Conservation (phyloP, 2,888 invertebrate genomes). For the Drosophila imparisetae region DNA sequence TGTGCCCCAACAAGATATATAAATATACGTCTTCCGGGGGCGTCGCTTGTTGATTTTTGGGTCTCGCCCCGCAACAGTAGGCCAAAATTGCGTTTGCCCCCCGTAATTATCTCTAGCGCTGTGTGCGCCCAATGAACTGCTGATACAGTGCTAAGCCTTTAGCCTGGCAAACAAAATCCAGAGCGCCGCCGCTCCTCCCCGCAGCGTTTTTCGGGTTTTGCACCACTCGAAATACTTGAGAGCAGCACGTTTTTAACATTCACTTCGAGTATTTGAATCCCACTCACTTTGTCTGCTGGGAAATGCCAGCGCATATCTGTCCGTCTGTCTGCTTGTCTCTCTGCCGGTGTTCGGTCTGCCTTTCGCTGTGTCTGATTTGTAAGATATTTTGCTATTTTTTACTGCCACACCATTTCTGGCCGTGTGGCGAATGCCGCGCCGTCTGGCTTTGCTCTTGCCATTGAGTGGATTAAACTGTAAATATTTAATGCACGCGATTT, state of each 20-base stretch:
- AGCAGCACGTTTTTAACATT: constrained; percentile 68
- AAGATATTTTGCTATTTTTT: constrained; percentile 79
- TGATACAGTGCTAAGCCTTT: constrained; percentile 63
- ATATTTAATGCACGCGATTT: constrained; percentile 77
- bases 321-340: constrained; percentile 34
- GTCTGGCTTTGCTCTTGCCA: constrained; percentile 68
- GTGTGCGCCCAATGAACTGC: constrained; percentile 59
- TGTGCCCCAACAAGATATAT: constrained; percentile 22
- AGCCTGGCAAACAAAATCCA: constrained; percentile 2
- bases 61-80: constrained; percentile 26
- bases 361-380: constrained; percentile 70
- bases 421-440: constrained; percentile 38
- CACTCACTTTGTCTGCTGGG: constrained; percentile 56
- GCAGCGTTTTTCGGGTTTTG: constrained; percentile 21
- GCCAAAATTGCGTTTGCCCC: constrained; percentile 30
- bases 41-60: constrained; percentile 64
- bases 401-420: constrained; percentile 67
- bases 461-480: constrained; percentile 80
- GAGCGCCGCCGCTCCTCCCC: neutral
- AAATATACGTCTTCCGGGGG: constrained; percentile 24
- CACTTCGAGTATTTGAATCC: constrained; percentile 59
- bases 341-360: constrained; percentile 12
- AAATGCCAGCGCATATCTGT: constrained; percentile 48
- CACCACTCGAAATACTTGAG: constrained; percentile 40
- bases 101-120: constrained; percentile 53